Percentiles rank a stretch among this genome's conserved stretches.
These are phyloP conservation scores for Gonocerus acuteangulatus DNA, from an alignment of 2,888 invertebrate species.

Conservation along the genomic window DNA sequence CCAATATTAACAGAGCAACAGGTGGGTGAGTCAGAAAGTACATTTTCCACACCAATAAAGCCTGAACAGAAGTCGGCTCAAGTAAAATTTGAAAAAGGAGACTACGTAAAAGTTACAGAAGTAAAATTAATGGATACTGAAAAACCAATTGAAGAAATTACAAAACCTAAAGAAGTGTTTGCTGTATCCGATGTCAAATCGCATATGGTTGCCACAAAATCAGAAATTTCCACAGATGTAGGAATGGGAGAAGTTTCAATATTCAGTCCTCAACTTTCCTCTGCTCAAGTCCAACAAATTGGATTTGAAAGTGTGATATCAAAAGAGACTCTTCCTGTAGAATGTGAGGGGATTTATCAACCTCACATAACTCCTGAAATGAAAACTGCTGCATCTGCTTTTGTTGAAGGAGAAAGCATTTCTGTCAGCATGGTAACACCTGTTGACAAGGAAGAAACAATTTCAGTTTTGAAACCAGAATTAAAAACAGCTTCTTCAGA, in stretches of 20 bases:
- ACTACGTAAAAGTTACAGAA: constrained; percentile 53
- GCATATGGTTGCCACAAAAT: constrained; percentile 44
- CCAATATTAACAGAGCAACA: constrained; percentile 32
- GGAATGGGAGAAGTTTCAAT: constrained; percentile 46
- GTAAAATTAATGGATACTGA: constrained; percentile 47
- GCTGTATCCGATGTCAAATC: constrained; percentile 50
- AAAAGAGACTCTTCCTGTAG: constrained; percentile 50
- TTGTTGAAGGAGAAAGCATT: constrained; percentile 42
- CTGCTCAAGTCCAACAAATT: constrained; percentile 46
- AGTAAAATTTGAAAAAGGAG: constrained; percentile 50
- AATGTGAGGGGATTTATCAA: constrained; percentile 49
- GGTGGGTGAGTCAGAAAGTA: constrained; percentile 35
- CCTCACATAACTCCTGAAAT: constrained; percentile 47
- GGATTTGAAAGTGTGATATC: constrained; percentile 46
- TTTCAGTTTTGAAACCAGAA: constrained; percentile 44
- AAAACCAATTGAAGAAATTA: constrained; percentile 45
- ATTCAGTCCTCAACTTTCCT: constrained; percentile 34
- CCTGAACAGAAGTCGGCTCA: constrained; percentile 46
- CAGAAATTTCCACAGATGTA: constrained; percentile 50
- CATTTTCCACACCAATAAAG: constrained; percentile 39
- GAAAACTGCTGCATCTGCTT: constrained; percentile 44
- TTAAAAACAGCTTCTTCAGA: constrained; percentile 42
- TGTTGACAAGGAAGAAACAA: constrained; percentile 49
- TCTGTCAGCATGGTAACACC: constrained; percentile 42
- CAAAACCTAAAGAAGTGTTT: constrained; percentile 45